Evolutionary conservation across 2,113 vertebrate species (phyloP).

Genomic region (Okapia johnstoni): DNA sequence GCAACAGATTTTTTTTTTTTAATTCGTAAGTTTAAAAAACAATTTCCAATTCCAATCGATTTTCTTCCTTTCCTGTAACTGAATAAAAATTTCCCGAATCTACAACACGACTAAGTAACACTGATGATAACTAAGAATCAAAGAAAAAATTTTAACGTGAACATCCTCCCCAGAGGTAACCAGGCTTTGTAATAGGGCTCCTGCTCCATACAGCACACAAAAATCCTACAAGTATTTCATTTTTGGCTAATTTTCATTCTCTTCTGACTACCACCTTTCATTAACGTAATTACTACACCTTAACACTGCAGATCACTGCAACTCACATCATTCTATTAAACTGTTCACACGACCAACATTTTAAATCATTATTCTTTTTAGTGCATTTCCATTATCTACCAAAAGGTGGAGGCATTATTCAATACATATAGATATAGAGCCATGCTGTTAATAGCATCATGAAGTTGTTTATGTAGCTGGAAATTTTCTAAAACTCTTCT

Average conservation of each 20-base stretch:
- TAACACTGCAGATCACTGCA: neutral
- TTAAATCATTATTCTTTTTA: neutral
- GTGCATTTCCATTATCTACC: constrained; percentile 29
- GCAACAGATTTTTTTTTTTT: neutral
- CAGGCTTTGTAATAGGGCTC: neutral
- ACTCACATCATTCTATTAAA: neutral
- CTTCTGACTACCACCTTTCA: fast-evolving
- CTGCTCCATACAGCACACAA: neutral
- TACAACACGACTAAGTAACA: neutral
- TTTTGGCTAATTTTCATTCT: neutral
- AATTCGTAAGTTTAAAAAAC: neutral
- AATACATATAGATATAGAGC: neutral
- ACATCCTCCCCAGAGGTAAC: neutral
- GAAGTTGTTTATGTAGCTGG: neutral
- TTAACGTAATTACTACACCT: neutral
- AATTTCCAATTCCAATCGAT: neutral
- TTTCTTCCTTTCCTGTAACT: neutral
- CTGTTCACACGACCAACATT: neutral
- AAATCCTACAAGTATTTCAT: neutral
- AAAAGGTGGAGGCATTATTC: constrained; percentile 75
- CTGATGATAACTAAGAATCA: neutral
- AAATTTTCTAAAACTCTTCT: neutral
- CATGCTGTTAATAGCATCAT: neutral
- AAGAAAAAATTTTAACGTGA: neutral
- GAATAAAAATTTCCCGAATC: neutral